phyloP scores from a whole-genome alignment of 2,113 vertebrate species.

The Pseudorectes ferrugineus region DNA sequence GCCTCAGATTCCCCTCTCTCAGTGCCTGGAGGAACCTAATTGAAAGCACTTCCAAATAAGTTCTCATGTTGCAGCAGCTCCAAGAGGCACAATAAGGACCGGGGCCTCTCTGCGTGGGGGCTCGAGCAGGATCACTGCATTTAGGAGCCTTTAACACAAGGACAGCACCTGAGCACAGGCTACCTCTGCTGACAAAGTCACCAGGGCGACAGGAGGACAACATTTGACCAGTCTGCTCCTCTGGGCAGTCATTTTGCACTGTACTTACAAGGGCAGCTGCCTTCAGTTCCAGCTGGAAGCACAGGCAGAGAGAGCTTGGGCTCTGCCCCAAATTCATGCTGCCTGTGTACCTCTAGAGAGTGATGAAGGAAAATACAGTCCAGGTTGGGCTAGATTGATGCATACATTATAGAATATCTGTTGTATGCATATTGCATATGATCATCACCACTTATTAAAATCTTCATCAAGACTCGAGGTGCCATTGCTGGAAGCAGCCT shows the following conservation, averaged over 20 bases:
- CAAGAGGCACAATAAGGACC: neutral
- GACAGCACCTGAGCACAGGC: neutral
- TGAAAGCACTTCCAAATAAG: neutral
- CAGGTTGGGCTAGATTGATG: neutral
- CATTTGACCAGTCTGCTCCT: neutral
- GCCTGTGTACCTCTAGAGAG: accelerated
- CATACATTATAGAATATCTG: neutral
- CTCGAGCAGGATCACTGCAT: neutral
- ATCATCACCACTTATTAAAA: neutral
- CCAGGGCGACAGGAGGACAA: neutral
- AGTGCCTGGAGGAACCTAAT: neutral
- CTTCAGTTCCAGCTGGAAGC: neutral
- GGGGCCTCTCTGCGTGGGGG: accelerated
- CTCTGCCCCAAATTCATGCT: neutral
- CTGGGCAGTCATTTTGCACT: neutral
- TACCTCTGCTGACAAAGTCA: neutral
- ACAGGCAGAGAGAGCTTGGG: neutral
- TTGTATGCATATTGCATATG: neutral
- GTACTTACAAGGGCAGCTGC: neutral
- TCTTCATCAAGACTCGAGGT: neutral
- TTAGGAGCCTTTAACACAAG: neutral
- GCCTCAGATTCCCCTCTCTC: neutral
- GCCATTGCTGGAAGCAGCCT: neutral
- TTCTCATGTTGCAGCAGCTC: neutral
- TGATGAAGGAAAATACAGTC: neutral